Percentiles rank a stretch among this genome's conserved stretches.
These are phyloP conservation scores for Hypercompe scribonia DNA, from an alignment of 2,888 invertebrate species.

Conservation along the genomic window DNA sequence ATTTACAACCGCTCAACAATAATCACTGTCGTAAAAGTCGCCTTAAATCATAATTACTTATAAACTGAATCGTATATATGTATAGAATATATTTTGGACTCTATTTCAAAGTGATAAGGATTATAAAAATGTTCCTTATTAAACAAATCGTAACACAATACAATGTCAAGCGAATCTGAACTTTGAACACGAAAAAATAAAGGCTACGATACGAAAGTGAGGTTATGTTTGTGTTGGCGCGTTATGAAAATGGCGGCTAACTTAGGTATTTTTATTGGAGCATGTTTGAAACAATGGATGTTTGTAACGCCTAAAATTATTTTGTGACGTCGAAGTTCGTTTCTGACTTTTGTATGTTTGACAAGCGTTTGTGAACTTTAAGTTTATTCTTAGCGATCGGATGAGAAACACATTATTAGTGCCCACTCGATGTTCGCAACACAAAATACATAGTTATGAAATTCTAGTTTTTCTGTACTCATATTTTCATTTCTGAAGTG, in stretches of 20 bases:
- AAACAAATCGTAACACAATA: slow-evolving; percentile 49
- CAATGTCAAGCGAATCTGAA: slow-evolving; percentile 41
- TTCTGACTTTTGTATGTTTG: slow-evolving; percentile 44
- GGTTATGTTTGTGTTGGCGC: slow-evolving; percentile 57
- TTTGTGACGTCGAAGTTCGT: slow-evolving; percentile 49
- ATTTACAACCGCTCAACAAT: slow-evolving; percentile 57
- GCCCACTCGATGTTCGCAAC: not conserved
- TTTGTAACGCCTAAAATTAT: slow-evolving; percentile 55
- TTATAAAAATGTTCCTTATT: slow-evolving; percentile 50
- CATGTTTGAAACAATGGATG: slow-evolving; percentile 64
- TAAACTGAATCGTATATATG: slow-evolving; percentile 51
- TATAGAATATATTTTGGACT: slow-evolving; percentile 51
- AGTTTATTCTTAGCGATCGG: slow-evolving; percentile 31
- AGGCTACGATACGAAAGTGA: slow-evolving; percentile 42
- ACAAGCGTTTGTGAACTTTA: slow-evolving; percentile 41
- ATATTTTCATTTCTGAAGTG: not conserved
- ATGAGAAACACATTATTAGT: slow-evolving; percentile 14
- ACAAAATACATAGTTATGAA: not conserved
- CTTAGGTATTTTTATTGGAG: slow-evolving; percentile 66
- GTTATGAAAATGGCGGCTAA: slow-evolving; percentile 63
- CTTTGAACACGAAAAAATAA: slow-evolving; percentile 35
- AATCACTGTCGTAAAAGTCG: slow-evolving; percentile 61
- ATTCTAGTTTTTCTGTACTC: not conserved
- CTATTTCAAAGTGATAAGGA: slow-evolving; percentile 51
- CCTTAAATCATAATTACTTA: slow-evolving; percentile 63